Conservation (phyloP, 2,888 invertebrate species). For the Meloe dianella region DNA sequence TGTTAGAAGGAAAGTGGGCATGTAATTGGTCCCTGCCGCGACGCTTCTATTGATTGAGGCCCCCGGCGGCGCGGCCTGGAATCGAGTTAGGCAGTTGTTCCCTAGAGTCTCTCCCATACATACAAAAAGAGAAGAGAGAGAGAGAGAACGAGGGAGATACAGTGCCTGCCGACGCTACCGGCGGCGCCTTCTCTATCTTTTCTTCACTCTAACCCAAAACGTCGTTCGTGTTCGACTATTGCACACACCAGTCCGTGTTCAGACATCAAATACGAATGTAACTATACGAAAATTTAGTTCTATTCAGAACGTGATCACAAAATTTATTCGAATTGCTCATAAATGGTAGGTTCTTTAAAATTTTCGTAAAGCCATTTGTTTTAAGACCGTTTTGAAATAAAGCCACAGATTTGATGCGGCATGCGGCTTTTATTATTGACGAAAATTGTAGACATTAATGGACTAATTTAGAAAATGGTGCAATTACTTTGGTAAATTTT, state of each 20-base stretch:
- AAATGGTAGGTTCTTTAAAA: not conserved
- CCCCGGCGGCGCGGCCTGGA: constrained; percentile 57
- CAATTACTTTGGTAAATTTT: constrained; percentile 18
- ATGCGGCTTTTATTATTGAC: constrained; percentile 10
- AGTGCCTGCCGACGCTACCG: constrained; percentile 29
- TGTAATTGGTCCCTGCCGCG: constrained; percentile 62
- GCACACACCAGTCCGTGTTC: not conserved
- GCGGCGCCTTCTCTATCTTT: constrained; percentile 29
- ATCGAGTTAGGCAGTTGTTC: constrained; percentile 60
- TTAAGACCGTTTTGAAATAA: not conserved
- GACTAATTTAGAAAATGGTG: constrained; percentile 16
- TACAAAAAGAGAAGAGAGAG: not conserved
- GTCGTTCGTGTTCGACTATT: not conserved
- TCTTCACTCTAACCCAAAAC: not conserved
- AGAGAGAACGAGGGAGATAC: constrained; percentile 18
- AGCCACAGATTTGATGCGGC: constrained; percentile 10
- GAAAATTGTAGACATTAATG: constrained; percentile 12
- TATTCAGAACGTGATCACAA: not conserved
- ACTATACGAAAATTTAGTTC: not conserved
- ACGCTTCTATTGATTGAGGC: constrained; percentile 62
- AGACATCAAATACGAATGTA: not conserved
- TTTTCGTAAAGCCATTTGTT: not conserved
- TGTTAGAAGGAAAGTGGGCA: constrained; percentile 63
- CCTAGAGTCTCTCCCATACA: constrained; percentile 39
- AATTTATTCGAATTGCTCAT: not conserved